Base-by-base conservation (phyloP, 2,797 vertebrate species). In the Parotocinclus haroldoi region DNA sequence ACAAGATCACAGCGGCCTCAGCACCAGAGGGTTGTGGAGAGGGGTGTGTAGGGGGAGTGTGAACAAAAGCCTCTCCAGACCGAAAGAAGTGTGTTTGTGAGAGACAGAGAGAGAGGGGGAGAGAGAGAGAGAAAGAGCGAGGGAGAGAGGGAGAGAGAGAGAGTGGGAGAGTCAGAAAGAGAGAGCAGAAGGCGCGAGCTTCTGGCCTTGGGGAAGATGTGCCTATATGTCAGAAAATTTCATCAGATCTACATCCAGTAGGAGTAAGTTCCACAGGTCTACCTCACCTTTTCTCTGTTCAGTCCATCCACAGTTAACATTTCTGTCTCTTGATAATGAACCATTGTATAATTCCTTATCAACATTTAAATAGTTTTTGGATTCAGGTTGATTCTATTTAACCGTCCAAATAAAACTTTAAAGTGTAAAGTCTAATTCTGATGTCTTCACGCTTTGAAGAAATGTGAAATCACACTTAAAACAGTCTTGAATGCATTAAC, bases 201-300 rank as follows among this genome's bases (percentile, higher is more conserved):
- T 8, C 10, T 44, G 18, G 62, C 62, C 62, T 45, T 14, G 12
- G 39, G 61, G 62, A 17, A 64, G 60, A 55, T 54, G 50, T 53
- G 60, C 51, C 39, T 37, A 27, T 27, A 63, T 71, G 68, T 75
- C 73, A 75, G 68, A 50, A 68, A 62, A 45, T 75, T 75, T 69
- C 73, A 75, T 75, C 73, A 75, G 70, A 69, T 46, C 68, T 67
- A 40, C 10, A 27, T 75, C 73, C 68, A 64, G 49, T 50, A 69
- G 63, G 73, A 67, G 18, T 14, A 67, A 75, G 67, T 71, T 64
- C 68, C 73, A 59, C 54, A 68, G 64, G 73, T 71, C 18, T 8
- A 69, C 7, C 57, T 17, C 16, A 12, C 17, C 19, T 9, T 39
- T 12, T 61, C 58, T 49, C 13, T 16, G 12, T 38, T 49, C 27